These are phyloP conservation scores for Acromyrmex charruanus DNA, from an alignment of 1,140 invertebrate species.

Conservation along the genomic window DNA sequence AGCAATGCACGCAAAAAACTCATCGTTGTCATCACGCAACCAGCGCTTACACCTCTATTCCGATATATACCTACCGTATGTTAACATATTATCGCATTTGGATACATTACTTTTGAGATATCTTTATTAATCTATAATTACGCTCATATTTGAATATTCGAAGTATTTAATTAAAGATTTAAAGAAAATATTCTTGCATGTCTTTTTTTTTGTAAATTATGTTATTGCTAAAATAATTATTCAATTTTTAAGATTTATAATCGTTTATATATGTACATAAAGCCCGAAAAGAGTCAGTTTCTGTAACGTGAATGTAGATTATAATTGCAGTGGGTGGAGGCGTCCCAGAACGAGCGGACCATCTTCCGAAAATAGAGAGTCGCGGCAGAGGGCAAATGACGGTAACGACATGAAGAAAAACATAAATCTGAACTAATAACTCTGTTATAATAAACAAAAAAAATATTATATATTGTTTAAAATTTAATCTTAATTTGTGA, in stretches of 20 bases:
- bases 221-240: not conserved
- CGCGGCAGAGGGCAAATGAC: slow-evolving; percentile 85
- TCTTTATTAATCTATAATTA: slow-evolving; percentile 3
- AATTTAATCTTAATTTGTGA: not conserved
- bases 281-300: slow-evolving; percentile 71
- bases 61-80: slow-evolving; percentile 87
- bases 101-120: not conserved
- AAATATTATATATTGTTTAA: not conserved
- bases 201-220: not conserved
- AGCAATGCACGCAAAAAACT: slow-evolving; percentile 93
- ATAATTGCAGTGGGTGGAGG: slow-evolving; percentile 86
- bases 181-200: not conserved
- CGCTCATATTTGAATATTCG: not conserved
- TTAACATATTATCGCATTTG: slow-evolving; percentile 9
- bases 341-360: slow-evolving; percentile 81
- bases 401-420: slow-evolving; percentile 74
- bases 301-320: slow-evolving; percentile 85
- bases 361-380: slow-evolving; percentile 85
- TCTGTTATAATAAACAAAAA: not conserved
- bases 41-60: slow-evolving; percentile 95
- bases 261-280: slow-evolving; percentile 45
- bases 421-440: not conserved
- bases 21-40: slow-evolving; percentile 95
- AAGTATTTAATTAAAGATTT: not conserved
- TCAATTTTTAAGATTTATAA: slow-evolving; percentile 31